Evolutionary conservation across 2,797 vertebrate genomes (phyloP), one percentile per base, ranked within the genome.

Genomic region (Pseudopleuronectes americanus): DNA sequence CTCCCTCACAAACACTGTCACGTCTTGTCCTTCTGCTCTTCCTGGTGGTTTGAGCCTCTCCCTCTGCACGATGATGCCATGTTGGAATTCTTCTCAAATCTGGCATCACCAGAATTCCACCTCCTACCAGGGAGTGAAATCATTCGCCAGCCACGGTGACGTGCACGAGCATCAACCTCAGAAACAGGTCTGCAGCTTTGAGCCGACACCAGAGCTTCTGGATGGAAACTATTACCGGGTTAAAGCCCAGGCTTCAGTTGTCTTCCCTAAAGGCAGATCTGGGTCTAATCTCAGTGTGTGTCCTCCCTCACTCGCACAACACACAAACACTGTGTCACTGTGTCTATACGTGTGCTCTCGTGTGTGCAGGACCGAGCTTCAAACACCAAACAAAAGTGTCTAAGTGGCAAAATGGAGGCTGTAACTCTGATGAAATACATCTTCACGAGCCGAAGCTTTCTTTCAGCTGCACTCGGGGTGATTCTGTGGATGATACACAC

Each of bases 341-440:
- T 24, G 63, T 72, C 48, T 9, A 1, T 19, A 41, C 33, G 26
- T 58, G 64, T 60, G 58, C 5, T 73, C 26, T 64, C 45, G 49
- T 77, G 55, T 76, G 75, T 79, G 62, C 58, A 54, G 0, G 31
- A 51, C 13, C 36, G 67, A 63, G 62, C 2, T 66, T 21, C 70
- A 70, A 68, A 78, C 38, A n/a, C 17, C 74, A 76, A 68, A 79
- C 45, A 81, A 14, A 1, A 74, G 57, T 24, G 61, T 69, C 77
- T 26, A 71, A 84, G 75, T 71, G 80, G 68, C 38, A 16, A 63
- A 81, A 62, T 1, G 6, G 48, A n/a, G 57, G 41, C 76, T 59
- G 70, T 64, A 62, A 24, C 24, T 3, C 80, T 65, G 72, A 79
- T 79, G 64, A 79, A 79, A 81, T 7, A 19, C 64, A 49, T 85